Percentiles rank a stretch among this genome's conserved stretches.
These are phyloP conservation scores for Mimachlamys varia DNA, from an alignment of 2,888 invertebrate genomes.

Conservation along the genomic window DNA sequence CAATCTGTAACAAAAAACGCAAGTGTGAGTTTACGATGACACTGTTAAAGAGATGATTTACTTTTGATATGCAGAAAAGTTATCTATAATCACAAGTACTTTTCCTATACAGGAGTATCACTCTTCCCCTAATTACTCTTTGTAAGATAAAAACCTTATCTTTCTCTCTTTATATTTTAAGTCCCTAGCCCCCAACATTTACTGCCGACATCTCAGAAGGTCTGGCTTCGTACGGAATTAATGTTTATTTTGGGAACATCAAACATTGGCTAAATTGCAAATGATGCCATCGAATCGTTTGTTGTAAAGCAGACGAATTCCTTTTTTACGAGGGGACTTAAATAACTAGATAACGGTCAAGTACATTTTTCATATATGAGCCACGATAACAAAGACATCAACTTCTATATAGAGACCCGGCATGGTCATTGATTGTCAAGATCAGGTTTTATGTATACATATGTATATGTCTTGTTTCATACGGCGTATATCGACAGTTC, in stretches of 20 bases:
- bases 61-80: no score
- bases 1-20: constrained; percentile 59
- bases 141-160: no score
- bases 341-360: background rate
- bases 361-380: background rate
- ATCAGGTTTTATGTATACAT: background rate
- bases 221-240: background rate
- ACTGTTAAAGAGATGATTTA: no score
- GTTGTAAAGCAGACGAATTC: background rate
- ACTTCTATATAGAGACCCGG: background rate
- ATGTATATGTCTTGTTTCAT: background rate
- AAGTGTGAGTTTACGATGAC: no score
- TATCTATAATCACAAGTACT: no score
- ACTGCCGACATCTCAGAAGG: no score
- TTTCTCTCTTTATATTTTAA: no score
- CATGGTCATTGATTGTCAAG: background rate
- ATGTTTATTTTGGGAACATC: background rate
- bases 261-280: background rate
- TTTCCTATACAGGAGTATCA: no score
- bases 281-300: background rate
- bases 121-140: background rate
- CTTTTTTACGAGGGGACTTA: background rate
- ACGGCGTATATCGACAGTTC: background rate
- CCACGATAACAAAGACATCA: background rate
- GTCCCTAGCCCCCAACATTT: no score